Base-by-base conservation (phyloP, 2,797 vertebrate species). In the Remorina albescens region DNA sequence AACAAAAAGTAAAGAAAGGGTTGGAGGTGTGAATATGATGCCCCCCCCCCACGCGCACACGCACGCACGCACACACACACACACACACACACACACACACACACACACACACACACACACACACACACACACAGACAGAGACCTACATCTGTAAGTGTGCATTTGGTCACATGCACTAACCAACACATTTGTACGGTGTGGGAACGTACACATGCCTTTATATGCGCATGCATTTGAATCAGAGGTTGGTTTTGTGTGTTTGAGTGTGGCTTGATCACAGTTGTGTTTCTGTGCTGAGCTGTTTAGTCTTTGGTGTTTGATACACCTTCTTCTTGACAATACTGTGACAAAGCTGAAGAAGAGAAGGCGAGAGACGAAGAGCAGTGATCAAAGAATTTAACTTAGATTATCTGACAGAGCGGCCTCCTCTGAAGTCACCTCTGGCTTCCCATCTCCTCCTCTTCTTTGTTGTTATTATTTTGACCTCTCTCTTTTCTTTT, bases 41-140 rank as follows among this genome's bases (percentile, higher is more conserved):
- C n/a, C n/a, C n/a, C n/a, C n/a, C n/a, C n/a, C n/a, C n/a, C n/a
- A n/a, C n/a, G n/a, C n/a, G n/a, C n/a, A n/a, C n/a, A n/a, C n/a
- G n/a, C n/a, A n/a, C n/a, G n/a, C n/a, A n/a, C n/a, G n/a, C n/a
- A n/a, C n/a, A n/a, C 76, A 85, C 84, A 83, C 77, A 76, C 65
- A 76, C 77, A 76, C n/a, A n/a, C n/a, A n/a, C n/a, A n/a, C n/a
- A n/a, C 76, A 85, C 84, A 83, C 77, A 76, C 65, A 76, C 77
- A 76, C n/a, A n/a, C n/a, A n/a, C n/a, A n/a, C n/a, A n/a, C 76
- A 85, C 84, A 83, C 77, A 76, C 65, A 76, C 77, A 76, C n/a
- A n/a, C n/a, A n/a, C n/a, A n/a, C n/a, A n/a, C 76, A 85, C 84
- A 83, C 77, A 76, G 62, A 76, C 77, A 76, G 65, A 76, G 51